Evolutionary conservation across 2,888 invertebrate species (phyloP), one percentile per base, ranked within the genome.

Genomic region (Agrotis ipsilon): DNA sequence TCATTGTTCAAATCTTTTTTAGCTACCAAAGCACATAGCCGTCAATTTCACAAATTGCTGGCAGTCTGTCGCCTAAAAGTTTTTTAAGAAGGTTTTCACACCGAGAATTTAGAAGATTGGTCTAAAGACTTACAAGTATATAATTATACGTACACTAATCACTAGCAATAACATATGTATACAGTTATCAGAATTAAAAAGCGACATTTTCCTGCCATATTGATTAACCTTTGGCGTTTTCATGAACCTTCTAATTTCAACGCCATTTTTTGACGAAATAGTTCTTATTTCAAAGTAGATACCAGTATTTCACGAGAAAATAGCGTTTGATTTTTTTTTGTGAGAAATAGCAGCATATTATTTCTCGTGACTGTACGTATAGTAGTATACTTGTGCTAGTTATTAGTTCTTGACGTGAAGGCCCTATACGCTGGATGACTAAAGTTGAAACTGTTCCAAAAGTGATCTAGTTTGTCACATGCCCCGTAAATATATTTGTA

Each of bases 31-130:
- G 67, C 39, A 58, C 58, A 62, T 19, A 16, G 62, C 39, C 19
- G 39, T 67, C 78, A 68, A 64, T 64, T 74, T 78, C 32, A 58
- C 68, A 77, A 78, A 77, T 78, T 64, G 32, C 51, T 52, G 52
- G 43, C 63, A 57, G 55, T 49, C 9, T 39, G n/a, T 9, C 11
- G 9, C 11, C 52, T 57, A 52, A 68, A 74, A 61, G 55, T 78
- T 68, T 69, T 24, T 66, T 24, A 39, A 74, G 48, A 21, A 54
- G 52, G 21, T 21, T 46, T 43, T 49, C 32, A 64, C 68, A 68
- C 43, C 46, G 27, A 72, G 46, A 13, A 49, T 27, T 59, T 6
- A 32, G 32, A n/a, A 3, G n/a, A 13, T n/a, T 55, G n/a, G 13
- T 32, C 13, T 5, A 13, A 32, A 55, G 45, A 24, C 52, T 48